Percentiles rank a stretch among this genome's conserved stretches.
Evolutionary conservation across 2,113 vertebrate genomes (phyloP).

Genomic region (Syrrhaptes paradoxus): DNA sequence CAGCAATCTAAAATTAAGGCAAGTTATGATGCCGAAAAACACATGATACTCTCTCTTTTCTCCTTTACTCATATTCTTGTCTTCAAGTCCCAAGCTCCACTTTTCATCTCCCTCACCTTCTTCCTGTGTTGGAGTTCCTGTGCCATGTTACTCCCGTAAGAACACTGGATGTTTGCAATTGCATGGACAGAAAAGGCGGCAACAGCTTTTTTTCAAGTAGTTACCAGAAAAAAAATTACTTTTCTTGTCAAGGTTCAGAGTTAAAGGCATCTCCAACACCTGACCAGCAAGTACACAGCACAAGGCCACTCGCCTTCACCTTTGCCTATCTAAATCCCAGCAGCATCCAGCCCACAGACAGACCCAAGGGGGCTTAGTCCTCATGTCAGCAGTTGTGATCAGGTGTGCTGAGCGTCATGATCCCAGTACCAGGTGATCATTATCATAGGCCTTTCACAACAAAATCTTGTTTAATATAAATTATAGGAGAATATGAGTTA

Average conservation of each 20-base stretch:
- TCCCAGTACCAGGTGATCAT: neutral
- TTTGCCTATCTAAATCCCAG: neutral
- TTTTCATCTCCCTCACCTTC: neutral
- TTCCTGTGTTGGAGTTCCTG: neutral
- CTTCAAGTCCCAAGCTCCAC: neutral
- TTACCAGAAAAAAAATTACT: neutral
- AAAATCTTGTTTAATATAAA: neutral
- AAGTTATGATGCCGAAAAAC: accelerated
- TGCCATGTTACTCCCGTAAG: neutral
- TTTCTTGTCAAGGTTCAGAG: neutral
- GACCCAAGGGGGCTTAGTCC: neutral
- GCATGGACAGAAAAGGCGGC: neutral
- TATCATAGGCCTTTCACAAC: neutral
- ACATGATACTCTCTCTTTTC: neutral
- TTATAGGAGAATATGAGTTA: neutral
- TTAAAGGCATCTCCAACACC: neutral
- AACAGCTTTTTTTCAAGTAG: neutral
- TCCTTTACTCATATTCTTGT: neutral
- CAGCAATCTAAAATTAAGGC: neutral
- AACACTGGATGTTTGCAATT: neutral
- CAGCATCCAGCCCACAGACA: neutral
- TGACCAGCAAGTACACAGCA: neutral
- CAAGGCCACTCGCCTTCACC: too few species aligned
- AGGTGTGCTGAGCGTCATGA: neutral
- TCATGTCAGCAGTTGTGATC: too few species aligned